phyloP scores from a whole-genome alignment of 1,140 invertebrate genomes.

The Diachasmimorpha longicaudata region DNA sequence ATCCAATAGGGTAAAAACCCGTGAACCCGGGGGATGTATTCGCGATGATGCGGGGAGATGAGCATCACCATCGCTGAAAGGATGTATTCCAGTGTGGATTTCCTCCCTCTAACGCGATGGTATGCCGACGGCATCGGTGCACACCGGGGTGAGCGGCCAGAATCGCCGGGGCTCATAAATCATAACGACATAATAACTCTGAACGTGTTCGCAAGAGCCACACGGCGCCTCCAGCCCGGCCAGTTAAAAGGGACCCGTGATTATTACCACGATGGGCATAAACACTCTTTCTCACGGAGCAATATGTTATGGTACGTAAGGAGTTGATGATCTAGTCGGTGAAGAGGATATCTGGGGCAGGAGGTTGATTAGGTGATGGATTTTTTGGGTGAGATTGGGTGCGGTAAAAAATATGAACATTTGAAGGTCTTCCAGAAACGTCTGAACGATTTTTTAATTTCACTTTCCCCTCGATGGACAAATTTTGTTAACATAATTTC shows the following conservation, averaged over 20 bases:
- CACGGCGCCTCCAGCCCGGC: background rate
- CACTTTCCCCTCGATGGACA: too few relatives aligned
- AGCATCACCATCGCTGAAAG: background rate
- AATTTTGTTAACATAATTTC: too few relatives aligned
- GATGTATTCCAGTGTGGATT: background rate
- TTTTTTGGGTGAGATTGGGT: background rate
- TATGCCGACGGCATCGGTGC: background rate
- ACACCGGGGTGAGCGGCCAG: background rate
- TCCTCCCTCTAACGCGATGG: background rate
- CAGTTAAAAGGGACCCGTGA: background rate
- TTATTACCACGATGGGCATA: background rate
- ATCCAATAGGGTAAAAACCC: background rate
- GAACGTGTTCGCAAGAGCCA: constrained; percentile 7
- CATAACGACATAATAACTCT: constrained; percentile 12
- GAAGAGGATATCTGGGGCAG: background rate
- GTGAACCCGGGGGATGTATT: too few relatives aligned
- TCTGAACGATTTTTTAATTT: too few relatives aligned
- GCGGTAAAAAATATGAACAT: too few relatives aligned
- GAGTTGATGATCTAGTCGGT: background rate
- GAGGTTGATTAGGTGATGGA: background rate
- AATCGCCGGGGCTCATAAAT: constrained; percentile 9
- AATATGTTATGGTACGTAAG: background rate
- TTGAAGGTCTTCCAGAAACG: too few relatives aligned
- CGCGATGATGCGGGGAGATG: background rate
- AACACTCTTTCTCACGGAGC: constrained; percentile 5